Conservation (phyloP, 2,113 vertebrate species). For the Chaetura pelagica region DNA sequence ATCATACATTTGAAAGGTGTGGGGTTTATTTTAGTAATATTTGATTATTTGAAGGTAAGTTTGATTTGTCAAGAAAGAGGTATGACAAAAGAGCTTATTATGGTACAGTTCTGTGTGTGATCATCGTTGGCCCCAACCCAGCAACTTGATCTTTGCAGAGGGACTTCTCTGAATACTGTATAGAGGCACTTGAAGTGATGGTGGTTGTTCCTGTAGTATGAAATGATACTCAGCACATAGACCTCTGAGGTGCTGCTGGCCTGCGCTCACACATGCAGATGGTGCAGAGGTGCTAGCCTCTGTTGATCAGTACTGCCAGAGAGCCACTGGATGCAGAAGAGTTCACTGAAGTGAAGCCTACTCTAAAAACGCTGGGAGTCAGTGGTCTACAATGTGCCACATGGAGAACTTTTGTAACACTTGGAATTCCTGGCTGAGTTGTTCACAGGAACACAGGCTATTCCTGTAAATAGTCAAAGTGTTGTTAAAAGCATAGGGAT, state of each 20-base stretch:
- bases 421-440: neutral
- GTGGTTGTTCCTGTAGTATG: neutral
- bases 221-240: neutral
- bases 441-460: neutral
- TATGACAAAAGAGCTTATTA: neutral
- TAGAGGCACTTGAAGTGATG: neutral
- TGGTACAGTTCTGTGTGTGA: neutral
- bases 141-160: neutral
- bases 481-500: neutral
- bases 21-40: neutral
- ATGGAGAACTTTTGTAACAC: neutral
- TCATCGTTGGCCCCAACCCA: neutral
- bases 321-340: neutral
- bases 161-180: neutral
- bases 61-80: neutral
- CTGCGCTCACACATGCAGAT: neutral
- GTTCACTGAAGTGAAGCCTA: neutral
- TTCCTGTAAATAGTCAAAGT: neutral
- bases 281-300: neutral
- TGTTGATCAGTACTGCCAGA: neutral
- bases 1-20: neutral
- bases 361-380: neutral
- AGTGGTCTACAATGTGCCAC: neutral
- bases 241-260: neutral
- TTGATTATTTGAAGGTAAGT: neutral